phyloP scores from a whole-genome alignment of 2,888 invertebrate genomes.

The Eristalis arbustorum region DNA sequence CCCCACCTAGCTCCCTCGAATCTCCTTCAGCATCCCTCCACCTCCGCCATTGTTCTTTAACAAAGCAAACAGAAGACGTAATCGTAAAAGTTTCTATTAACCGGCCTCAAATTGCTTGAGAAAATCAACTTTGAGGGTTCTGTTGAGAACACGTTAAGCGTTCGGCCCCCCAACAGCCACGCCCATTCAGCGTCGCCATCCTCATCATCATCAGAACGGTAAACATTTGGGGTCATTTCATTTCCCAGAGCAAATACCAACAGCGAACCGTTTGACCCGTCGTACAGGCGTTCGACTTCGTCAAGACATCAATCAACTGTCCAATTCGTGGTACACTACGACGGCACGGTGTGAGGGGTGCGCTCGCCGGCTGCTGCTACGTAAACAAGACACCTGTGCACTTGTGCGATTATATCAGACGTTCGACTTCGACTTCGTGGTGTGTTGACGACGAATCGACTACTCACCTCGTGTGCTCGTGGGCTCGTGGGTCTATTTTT shows the following conservation, averaged over 20 bases:
- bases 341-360: neutral
- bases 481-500: constrained; percentile 5
- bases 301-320: constrained; percentile 38
- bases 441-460: neutral
- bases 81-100: too few species aligned
- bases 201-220: neutral
- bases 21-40: too few species aligned
- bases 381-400: constrained; percentile 26
- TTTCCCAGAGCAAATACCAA: constrained; percentile 29
- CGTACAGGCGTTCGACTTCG: neutral
- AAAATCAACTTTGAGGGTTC: neutral
- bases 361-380: neutral
- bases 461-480: neutral
- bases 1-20: too few species aligned
- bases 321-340: neutral
- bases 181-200: neutral
- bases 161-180: neutral
- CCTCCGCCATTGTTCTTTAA: too few species aligned
- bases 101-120: neutral
- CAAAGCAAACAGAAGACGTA: too few species aligned
- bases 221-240: constrained; percentile 6
- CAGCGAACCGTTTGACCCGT: constrained; percentile 26
- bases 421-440: constrained; percentile 8
- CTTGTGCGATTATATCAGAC: constrained; percentile 21
- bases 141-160: neutral